Evolutionary conservation across 2,888 invertebrate genomes (phyloP).

Genomic region (Strigamia maritima): DNA sequence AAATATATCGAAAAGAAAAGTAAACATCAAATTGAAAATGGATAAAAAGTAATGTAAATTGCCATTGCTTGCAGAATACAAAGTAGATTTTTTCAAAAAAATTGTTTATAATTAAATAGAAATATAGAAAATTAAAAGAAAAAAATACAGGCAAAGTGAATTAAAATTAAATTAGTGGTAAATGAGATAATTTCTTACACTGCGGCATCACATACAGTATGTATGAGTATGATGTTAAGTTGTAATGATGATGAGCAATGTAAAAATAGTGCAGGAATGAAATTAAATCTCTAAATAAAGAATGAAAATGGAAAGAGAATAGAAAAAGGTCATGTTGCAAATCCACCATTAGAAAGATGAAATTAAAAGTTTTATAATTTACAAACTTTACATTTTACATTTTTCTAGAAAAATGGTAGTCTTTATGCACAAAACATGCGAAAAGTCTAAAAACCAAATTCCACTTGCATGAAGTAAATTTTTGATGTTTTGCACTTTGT

Average conservation of each 20-base stretch:
- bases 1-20: background rate
- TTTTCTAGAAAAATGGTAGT: no score
- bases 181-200: background rate
- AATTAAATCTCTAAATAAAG: background rate
- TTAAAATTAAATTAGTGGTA: background rate
- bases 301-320: background rate
- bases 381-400: no score
- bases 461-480: no score
- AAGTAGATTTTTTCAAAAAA: background rate
- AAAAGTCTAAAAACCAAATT: no score
- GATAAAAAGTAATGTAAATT: background rate
- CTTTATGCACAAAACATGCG: no score
- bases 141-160: background rate
- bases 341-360: no score
- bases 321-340: no score
- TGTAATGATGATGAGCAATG: conserved; percentile 4
- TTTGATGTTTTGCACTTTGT: no score
- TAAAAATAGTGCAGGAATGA: background rate
- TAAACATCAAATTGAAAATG: background rate
- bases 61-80: background rate
- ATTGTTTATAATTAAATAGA: background rate
- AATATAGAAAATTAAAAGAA: background rate
- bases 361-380: no score
- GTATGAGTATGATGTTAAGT: background rate
- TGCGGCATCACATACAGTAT: background rate